These are phyloP conservation scores for Paralinhomoeus sp. DNA, from an alignment of 2,888 invertebrate genomes.

Conservation along the genomic window DNA sequence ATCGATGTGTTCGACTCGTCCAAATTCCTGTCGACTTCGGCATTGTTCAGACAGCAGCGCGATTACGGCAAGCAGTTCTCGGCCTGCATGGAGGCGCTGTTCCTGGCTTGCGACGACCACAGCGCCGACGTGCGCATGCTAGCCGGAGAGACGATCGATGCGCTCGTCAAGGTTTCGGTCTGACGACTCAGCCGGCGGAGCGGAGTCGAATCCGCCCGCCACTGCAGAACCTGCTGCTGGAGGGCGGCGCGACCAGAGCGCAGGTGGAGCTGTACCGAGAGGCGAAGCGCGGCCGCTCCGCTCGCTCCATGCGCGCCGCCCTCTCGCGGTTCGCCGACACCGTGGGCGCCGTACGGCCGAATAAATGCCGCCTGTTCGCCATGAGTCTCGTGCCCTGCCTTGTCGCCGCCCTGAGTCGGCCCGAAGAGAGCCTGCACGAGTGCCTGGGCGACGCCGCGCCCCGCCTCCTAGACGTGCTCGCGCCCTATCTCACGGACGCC, in stretches of 20 bases:
- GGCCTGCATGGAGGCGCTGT: conserved; percentile 43
- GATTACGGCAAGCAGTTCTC: neutral
- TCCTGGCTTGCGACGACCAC: conserved; percentile 48
- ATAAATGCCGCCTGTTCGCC: conserved; percentile 45
- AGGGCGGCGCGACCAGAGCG: conserved; percentile 45
- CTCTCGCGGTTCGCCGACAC: conserved; percentile 51
- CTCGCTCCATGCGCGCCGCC: conserved; percentile 48
- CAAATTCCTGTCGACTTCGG: too few species aligned
- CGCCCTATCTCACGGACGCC: conserved; percentile 45
- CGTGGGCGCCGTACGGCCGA: conserved; percentile 46
- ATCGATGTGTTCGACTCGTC: too few species aligned
- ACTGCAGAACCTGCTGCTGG: conserved; percentile 32
- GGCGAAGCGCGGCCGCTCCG: conserved; percentile 51
- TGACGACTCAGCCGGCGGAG: too few species aligned
- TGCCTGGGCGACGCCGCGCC: conserved; percentile 41
- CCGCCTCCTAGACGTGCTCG: conserved; percentile 43
- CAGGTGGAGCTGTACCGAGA: conserved; percentile 57
- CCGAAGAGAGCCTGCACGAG: conserved; percentile 48
- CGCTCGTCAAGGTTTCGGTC: conserved; percentile 49
- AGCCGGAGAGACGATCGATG: conserved; percentile 56
- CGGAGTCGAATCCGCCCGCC: too few species aligned
- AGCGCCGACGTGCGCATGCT: conserved; percentile 55
- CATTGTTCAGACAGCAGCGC: neutral
- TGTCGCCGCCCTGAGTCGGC: conserved; percentile 43
- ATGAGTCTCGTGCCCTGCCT: conserved; percentile 49